A percentile compares a stretch with the other conserved stretches of the same genome.
phyloP scores from a whole-genome alignment of 2,797 vertebrate species.

The Simalia tracyae region DNA sequence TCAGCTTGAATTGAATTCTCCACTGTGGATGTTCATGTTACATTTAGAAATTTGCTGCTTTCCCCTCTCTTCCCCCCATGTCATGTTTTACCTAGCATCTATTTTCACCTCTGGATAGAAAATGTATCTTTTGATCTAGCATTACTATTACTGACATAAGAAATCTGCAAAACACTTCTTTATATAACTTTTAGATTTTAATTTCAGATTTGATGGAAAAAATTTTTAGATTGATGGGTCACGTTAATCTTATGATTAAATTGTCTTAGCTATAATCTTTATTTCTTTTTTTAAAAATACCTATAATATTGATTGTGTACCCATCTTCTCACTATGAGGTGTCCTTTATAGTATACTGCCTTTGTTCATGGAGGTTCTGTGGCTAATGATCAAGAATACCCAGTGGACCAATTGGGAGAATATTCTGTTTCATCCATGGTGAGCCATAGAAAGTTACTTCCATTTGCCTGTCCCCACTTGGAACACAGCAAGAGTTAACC shows the following conservation, averaged over 20 bases:
- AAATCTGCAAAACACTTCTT: not conserved
- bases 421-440: not conserved
- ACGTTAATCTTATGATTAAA: not conserved
- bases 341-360: not conserved
- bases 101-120: not conserved
- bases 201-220: not conserved
- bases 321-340: not conserved
- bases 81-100: not conserved
- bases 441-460: not conserved
- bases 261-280: not conserved
- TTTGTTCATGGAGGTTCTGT: not conserved
- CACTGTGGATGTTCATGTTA: constrained; percentile 8
- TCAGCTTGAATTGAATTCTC: not conserved
- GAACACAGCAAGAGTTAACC: not conserved
- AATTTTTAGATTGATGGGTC: not conserved
- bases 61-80: no score
- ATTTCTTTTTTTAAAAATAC: not conserved
- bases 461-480: not conserved
- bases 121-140: not conserved
- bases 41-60: not conserved
- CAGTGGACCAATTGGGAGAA: not conserved
- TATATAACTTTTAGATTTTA: not conserved
- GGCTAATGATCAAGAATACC: not conserved
- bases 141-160: not conserved
- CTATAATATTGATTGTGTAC: not conserved